Base-by-base conservation (phyloP, 2,888 invertebrate species). In the Drosophila rubida region DNA sequence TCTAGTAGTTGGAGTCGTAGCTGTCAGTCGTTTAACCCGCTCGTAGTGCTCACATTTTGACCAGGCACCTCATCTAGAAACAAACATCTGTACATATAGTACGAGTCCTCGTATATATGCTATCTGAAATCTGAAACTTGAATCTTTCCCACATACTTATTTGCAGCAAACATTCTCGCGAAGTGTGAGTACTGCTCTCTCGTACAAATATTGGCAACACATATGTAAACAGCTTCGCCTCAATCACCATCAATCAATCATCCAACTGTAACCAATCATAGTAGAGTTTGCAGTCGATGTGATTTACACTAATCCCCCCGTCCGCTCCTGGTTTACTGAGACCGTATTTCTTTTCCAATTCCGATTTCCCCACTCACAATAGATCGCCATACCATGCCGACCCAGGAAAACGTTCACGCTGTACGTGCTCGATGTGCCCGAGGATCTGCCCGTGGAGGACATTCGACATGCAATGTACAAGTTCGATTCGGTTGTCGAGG, bases 341-440 rank as follows among this genome's bases (percentile, higher is more conserved):
- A 25, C 16, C 16, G 19, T 44, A 11, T 53, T 42, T 70, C 55
- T 69, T 63, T 50, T 68, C 62, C 27, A 59, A 60, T 19, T 19
- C 3, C 19, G 19, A 19, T 19, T 19, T 19, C 73, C 51, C 62
- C 53, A 51, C 48, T 61, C 57, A 42, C 35, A 45, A n/a, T 67
- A 95, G 95, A 94, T 96, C 74, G 95, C 96, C 37, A 96, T 97
- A 85, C 96, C 96, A 4, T 97, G 97, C 90, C 94, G 97, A 81
- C 97, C 97, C 0, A 96, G 96, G 89, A 96, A 96, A 93, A 96
- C 96, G n/a, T 97, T 96, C 90, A 96, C 96, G 5, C 93, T 96
- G 73, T 95, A 95, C 91, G 96, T 96, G 46, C 94, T 96, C 87
- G 97, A 97, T 90, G 95, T 97, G 50, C 97, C 97, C 0, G 95